A percentile compares a stretch with the other conserved stretches of the same genome.
Conservation (phyloP, 2,888 invertebrate genomes). For the Drosophila seclusa region DNA sequence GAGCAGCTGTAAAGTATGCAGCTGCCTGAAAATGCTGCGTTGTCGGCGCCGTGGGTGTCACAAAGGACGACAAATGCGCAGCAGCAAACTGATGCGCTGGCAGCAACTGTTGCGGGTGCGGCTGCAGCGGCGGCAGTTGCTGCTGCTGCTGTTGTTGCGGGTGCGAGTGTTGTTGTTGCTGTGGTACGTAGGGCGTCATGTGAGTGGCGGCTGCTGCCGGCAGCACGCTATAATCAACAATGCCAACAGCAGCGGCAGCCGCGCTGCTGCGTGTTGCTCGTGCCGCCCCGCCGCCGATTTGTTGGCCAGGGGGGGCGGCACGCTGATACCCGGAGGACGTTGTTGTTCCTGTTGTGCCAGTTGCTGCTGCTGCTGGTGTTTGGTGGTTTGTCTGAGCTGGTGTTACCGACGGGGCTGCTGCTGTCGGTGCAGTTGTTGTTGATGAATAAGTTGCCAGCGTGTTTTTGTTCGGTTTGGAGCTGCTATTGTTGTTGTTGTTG, state of each 20-base stretch:
- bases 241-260: constrained; percentile 53
- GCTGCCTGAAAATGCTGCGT: constrained; percentile 65
- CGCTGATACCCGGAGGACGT: constrained; percentile 83
- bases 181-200: constrained; percentile 52
- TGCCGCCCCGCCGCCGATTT: constrained; percentile 81
- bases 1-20: constrained; percentile 61
- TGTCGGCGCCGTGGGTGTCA: constrained; percentile 56
- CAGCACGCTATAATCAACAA: constrained; percentile 70
- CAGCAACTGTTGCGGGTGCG: constrained; percentile 58
- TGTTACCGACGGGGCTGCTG: constrained; percentile 48
- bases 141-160: constrained; percentile 58
- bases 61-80: constrained; percentile 71
- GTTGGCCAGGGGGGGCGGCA: constrained; percentile 71
- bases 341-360: constrained; percentile 73
- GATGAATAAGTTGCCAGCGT: constrained; percentile 55
- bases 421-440: constrained; percentile 46
- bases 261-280: constrained; percentile 63
- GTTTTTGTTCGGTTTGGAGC: constrained; percentile 60
- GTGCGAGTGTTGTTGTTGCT: constrained; percentile 52
- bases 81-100: constrained; percentile 64
- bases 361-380: constrained; percentile 33
- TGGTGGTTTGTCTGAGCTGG: constrained; percentile 27
- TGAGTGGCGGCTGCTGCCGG: constrained; percentile 38
- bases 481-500: constrained; percentile 40
- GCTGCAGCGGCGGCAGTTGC: constrained; percentile 46